Conservation (phyloP, 2,888 invertebrate genomes). For the Cantharis rustica region DNA sequence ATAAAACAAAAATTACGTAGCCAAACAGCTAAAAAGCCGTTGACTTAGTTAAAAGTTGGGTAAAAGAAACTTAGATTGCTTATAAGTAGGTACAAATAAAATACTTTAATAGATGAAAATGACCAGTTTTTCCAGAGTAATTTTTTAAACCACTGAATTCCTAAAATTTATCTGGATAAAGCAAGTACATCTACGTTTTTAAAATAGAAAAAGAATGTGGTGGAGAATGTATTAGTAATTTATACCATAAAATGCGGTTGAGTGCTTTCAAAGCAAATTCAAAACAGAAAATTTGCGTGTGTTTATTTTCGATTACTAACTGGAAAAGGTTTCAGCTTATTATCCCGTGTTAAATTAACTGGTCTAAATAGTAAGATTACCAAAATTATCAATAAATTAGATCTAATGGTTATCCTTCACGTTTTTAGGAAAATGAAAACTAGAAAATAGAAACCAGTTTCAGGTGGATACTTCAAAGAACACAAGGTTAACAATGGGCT, state of each 20-base stretch:
- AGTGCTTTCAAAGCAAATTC: not conserved
- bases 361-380: no score
- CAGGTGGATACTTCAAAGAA: not conserved
- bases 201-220: not conserved
- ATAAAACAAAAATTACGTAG: no score
- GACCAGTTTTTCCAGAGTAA: not conserved
- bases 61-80: not conserved
- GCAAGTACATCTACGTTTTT: not conserved
- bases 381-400: not conserved
- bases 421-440: not conserved
- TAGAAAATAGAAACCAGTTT: not conserved
- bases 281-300: not conserved
- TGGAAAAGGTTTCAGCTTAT: not conserved
- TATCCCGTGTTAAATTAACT: no score
- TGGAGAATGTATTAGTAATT: not conserved
- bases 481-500: not conserved
- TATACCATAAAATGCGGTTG: not conserved
- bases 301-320: not conserved
- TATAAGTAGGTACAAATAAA: not conserved
- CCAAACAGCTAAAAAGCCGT: no score
- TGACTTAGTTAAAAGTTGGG: not conserved
- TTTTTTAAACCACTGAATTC: not conserved
- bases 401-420: not conserved
- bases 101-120: not conserved
- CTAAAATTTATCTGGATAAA: not conserved